A percentile compares a stretch with the other conserved stretches of the same genome.
These are phyloP conservation scores for Eudorcas thomsonii DNA, from an alignment of 2,113 vertebrate species.

Conservation along the genomic window DNA sequence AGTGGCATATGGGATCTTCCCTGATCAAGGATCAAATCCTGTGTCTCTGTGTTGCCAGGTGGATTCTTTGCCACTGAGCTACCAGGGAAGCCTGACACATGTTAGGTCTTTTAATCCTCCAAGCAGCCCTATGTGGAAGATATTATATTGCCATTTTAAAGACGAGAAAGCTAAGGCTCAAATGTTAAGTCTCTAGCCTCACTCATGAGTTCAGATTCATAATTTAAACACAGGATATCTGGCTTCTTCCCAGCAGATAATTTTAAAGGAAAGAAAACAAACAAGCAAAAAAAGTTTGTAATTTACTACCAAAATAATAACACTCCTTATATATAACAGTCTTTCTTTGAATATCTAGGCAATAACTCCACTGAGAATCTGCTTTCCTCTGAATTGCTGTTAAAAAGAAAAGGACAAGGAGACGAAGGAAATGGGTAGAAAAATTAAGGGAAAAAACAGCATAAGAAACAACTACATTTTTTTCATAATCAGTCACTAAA, in stretches of 20 bases:
- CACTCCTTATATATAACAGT: not conserved
- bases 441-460: constrained; percentile 12
- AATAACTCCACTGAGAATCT: not conserved
- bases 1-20: not conserved
- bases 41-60: not conserved
- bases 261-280: constrained; percentile 11
- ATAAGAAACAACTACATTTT: not conserved
- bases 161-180: not conserved
- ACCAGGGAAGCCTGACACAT: not conserved
- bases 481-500: constrained; percentile 40
- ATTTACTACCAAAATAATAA: constrained; percentile 1
- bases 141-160: not conserved
- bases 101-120: not conserved
- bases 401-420: not conserved
- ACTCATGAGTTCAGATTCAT: not conserved
- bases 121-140: not conserved
- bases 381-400: not conserved
- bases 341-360: constrained; percentile 3
- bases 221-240: not conserved
- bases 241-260: not conserved
- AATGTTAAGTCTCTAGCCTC: not conserved
- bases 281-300: not conserved
- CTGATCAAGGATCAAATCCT: not conserved
- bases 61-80: not conserved
- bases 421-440: not conserved